These are phyloP conservation scores for Tachycineta bicolor DNA, from an alignment of 2,113 vertebrate species.

Conservation along the genomic window DNA sequence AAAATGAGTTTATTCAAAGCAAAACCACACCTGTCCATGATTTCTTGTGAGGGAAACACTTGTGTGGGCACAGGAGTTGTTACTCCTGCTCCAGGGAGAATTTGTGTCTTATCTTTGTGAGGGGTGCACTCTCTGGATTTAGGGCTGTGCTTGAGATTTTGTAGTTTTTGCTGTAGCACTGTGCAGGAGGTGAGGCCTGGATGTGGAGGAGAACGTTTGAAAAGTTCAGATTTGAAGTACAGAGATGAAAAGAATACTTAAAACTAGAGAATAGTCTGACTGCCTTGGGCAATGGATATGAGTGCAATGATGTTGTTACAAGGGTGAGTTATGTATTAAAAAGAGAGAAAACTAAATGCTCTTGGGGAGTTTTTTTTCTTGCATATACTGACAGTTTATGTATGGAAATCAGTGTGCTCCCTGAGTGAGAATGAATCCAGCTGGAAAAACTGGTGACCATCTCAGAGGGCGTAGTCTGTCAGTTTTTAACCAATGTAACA, in stretches of 20 bases:
- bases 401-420: neutral
- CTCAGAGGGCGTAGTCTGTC: neutral
- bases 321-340: neutral
- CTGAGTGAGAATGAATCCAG: neutral
- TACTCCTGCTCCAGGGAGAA: neutral
- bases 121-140: fast-evolving
- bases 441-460: neutral
- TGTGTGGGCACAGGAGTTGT: neutral
- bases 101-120: neutral
- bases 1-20: neutral
- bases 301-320: neutral
- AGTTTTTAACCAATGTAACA: neutral
- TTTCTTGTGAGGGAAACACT: neutral
- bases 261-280: neutral
- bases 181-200: neutral
- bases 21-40: fast-evolving
- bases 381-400: fast-evolving
- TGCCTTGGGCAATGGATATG: neutral
- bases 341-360: neutral
- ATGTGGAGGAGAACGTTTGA: neutral
- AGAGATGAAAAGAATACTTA: neutral
- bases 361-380: neutral
- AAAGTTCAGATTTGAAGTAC: neutral
- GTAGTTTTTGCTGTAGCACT: neutral
- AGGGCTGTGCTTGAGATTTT: neutral